Conservation (phyloP, 2,113 vertebrate genomes). For the Brachionichthys hirsutus region DNA sequence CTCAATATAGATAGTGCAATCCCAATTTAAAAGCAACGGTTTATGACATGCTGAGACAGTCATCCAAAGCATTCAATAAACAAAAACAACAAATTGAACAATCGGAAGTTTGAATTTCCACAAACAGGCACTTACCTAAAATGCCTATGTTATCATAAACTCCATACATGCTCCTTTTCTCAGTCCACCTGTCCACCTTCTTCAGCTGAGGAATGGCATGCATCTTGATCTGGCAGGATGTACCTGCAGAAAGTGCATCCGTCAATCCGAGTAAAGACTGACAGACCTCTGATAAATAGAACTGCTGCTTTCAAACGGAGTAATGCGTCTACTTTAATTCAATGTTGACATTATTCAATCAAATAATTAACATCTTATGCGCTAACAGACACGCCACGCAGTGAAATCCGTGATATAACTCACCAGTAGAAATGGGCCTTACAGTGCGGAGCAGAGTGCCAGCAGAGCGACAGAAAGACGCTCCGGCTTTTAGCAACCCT, state of each 20-base stretch:
- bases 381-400: no score
- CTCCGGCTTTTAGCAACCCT: slow-evolving; percentile 54
- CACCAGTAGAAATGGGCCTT: slow-evolving; percentile 63
- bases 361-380: no score
- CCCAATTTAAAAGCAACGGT: no score
- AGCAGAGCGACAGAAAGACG: slow-evolving; percentile 57
- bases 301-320: no score
- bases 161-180: slow-evolving; percentile 89
- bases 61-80: no score
- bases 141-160: slow-evolving; percentile 96
- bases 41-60: not conserved
- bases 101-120: no score
- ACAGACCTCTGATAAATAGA: no score
- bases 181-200: slow-evolving; percentile 88
- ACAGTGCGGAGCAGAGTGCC: slow-evolving; percentile 43
- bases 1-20: no score
- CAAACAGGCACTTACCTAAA: slow-evolving; percentile 77
- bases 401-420: not conserved
- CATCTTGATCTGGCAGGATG: slow-evolving; percentile 67
- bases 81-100: not conserved
- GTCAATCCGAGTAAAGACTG: no score
- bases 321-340: no score
- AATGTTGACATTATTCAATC: no score
- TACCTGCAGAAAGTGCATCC: slow-evolving; percentile 52
- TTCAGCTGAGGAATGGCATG: slow-evolving; percentile 74